Conservation (phyloP, 2,113 vertebrate species). For the Pterocles orientalis region DNA sequence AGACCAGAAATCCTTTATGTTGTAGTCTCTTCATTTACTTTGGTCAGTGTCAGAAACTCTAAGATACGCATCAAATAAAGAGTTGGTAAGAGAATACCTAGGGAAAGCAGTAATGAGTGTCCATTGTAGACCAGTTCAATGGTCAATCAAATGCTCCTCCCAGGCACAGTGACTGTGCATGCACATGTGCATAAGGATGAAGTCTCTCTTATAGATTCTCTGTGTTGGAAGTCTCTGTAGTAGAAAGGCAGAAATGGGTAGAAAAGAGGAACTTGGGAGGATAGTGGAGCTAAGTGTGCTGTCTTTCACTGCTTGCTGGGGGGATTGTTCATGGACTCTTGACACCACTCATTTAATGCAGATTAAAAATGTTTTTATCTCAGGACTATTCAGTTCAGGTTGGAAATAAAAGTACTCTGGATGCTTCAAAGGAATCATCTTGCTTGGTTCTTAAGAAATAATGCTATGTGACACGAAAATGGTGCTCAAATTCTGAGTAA, state of each 20-base stretch:
- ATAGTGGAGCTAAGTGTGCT: not conserved
- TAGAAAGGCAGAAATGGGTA: not conserved
- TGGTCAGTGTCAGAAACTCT: not conserved
- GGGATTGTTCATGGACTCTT: not conserved
- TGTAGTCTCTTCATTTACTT: not conserved
- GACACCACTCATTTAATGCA: not conserved
- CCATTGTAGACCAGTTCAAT: not conserved
- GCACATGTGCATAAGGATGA: not conserved
- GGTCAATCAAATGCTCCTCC: not conserved
- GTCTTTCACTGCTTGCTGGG: not conserved
- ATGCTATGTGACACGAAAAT: not conserved
- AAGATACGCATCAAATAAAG: not conserved
- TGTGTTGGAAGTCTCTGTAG: not conserved
- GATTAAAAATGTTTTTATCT: not conserved
- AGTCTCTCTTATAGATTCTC: not conserved
- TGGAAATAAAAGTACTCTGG: not conserved
- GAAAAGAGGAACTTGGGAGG: not conserved
- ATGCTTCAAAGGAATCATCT: not conserved
- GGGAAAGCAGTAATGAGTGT: not conserved
- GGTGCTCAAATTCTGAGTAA: not conserved
- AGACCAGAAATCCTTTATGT: not conserved
- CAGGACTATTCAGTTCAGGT: not conserved
- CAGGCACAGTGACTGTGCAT: not conserved
- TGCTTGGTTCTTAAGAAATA: not conserved
- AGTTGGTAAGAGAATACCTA: not conserved